Evolutionary conservation across 2,888 invertebrate genomes (phyloP).

Genomic region (Stomorhina lunata): DNA sequence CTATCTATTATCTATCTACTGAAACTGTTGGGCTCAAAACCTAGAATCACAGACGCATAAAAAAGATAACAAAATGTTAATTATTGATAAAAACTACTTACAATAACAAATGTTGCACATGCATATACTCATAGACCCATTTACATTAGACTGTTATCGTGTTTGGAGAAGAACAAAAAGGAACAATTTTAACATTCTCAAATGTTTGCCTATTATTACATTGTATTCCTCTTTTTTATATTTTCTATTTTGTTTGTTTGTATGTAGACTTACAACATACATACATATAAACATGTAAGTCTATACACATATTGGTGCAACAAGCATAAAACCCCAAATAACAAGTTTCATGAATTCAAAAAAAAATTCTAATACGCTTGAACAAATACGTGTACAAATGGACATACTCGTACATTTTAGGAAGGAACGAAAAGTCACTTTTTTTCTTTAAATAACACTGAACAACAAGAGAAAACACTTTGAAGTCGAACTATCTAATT

Average conservation of each 20-base stretch:
- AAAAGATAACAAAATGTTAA: conserved; percentile 72
- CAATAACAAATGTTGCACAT: conserved; percentile 44
- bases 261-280: background rate
- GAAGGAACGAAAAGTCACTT: no score
- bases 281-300: background rate
- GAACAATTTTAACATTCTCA: conserved; percentile 43
- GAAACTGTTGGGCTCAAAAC: background rate
- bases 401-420: background rate
- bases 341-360: conserved; percentile 56
- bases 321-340: conserved; percentile 57
- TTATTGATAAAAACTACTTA: conserved; percentile 67
- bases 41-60: conserved; percentile 47
- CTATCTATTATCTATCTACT: background rate
- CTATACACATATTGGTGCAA: conserved; percentile 36
- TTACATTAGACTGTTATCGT: conserved; percentile 44
- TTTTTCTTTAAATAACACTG: no score
- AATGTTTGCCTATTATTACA: conserved; percentile 41
- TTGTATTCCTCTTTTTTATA: no score
- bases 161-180: conserved; percentile 12
- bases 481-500: no score
- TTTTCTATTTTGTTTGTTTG: conserved; percentile 4
- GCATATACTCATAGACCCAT: conserved; percentile 8
- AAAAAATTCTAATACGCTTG: conserved; percentile 39
- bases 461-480: no score
- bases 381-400: conserved; percentile 22